phyloP scores from a whole-genome alignment of 2,888 invertebrate species.

The Aquatica leii region DNA sequence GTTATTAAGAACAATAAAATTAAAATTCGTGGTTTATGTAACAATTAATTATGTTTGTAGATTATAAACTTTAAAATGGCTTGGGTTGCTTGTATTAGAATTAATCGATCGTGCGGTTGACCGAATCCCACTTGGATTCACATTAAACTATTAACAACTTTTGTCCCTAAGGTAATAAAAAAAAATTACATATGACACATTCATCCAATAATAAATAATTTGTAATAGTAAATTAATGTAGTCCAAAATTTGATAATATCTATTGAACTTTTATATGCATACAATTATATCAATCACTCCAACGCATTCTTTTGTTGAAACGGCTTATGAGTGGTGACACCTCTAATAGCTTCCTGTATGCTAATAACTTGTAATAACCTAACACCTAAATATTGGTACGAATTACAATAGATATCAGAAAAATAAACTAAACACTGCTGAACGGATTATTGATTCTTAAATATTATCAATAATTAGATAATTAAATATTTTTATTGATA shows the following conservation, averaged over 20 bases:
- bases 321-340: conserved; percentile 36
- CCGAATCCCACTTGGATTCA: too few species aligned
- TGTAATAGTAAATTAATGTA: conserved; percentile 15
- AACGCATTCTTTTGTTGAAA: conserved; percentile 33
- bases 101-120: too few species aligned
- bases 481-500: too few species aligned
- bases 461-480: too few species aligned
- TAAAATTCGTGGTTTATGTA: neutral
- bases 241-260: conserved; percentile 17
- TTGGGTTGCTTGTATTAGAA: too few species aligned
- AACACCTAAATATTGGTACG: conserved; percentile 26
- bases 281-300: conserved; percentile 35
- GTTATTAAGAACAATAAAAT: too few species aligned
- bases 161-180: too few species aligned
- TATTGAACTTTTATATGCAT: conserved; percentile 25
- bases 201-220: conserved; percentile 7
- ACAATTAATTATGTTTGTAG: too few species aligned
- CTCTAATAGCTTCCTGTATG: conserved; percentile 37
- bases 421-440: neutral
- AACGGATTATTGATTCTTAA: too few species aligned
- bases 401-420: conserved; percentile 34
- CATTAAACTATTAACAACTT: too few species aligned
- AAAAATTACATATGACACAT: neutral
- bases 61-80: too few species aligned
- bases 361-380: conserved; percentile 33